These are phyloP conservation scores for Cranoglanis bouderius DNA, from an alignment of 2,113 vertebrate species.

Conservation along the genomic window DNA sequence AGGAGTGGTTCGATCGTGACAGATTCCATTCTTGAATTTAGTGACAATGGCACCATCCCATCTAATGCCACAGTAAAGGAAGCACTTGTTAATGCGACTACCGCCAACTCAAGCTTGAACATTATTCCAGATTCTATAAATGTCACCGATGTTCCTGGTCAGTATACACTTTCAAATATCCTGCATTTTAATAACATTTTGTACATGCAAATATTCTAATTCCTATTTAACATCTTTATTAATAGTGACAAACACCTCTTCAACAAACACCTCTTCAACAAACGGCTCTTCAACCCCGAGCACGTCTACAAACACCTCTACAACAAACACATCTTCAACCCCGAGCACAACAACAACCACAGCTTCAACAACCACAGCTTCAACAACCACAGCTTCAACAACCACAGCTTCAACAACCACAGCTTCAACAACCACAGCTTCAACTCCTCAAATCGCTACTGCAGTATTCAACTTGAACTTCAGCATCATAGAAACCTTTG, in stretches of 20 bases:
- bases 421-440: not conserved
- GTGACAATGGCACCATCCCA: not conserved
- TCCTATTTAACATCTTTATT: not conserved
- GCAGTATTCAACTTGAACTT: not conserved
- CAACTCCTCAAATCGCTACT: not conserved
- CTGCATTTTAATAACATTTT: not conserved
- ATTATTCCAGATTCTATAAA: not conserved
- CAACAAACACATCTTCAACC: not conserved
- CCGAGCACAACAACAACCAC: no score
- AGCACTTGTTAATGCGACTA: not conserved
- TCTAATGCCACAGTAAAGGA: not conserved
- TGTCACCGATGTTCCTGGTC: not conserved
- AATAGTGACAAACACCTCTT: not conserved
- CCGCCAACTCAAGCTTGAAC: not conserved
- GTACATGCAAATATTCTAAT: not conserved
- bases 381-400: no score
- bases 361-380: not conserved
- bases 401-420: not conserved
- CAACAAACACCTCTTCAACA: no score
- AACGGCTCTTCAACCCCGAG: no score
- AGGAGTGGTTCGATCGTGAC: constrained; percentile 18
- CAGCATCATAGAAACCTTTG: not conserved
- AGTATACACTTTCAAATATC: not conserved
- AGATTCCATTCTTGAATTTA: not conserved
- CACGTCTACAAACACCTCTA: no score